phyloP scores from a whole-genome alignment of 2,888 invertebrate genomes.

The Quadriops clusia region DNA sequence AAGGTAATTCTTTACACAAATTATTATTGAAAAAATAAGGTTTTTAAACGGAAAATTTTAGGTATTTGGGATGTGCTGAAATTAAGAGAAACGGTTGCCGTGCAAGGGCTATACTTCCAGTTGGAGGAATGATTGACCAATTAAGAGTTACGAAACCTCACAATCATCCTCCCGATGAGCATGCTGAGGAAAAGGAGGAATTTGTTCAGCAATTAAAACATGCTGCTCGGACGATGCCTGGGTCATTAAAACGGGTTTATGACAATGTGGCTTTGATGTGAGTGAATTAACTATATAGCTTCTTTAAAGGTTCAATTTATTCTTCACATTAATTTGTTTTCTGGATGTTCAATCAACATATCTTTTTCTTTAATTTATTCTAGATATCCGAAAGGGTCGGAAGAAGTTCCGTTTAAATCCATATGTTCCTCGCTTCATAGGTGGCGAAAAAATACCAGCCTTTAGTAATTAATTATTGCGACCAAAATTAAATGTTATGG shows the following conservation, averaged over 20 bases:
- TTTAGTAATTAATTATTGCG: constrained; percentile 4
- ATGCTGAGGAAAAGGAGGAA: not conserved
- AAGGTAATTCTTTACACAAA: constrained; percentile 9
- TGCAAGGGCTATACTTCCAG: not conserved
- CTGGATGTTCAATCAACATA: not conserved
- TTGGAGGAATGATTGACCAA: constrained; percentile 6
- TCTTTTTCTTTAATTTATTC: constrained; percentile 11
- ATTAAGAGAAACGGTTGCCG: not conserved
- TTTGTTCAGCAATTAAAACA: not conserved
- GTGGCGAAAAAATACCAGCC: constrained; percentile 21
- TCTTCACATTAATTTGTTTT: not conserved
- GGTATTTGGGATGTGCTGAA: constrained; percentile 1
- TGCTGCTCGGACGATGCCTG: constrained; percentile 1
- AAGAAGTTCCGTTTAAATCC: constrained; percentile 25
- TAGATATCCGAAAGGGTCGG: constrained; percentile 28
- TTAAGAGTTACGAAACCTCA: constrained; percentile 18
- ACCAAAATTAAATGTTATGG: not conserved
- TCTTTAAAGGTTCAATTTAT: not conserved
- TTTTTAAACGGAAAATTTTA: not conserved
- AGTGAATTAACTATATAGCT: no score
- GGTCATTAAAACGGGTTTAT: constrained; percentile 4
- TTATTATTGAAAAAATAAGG: not conserved
- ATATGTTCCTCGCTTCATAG: constrained; percentile 29
- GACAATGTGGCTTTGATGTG: constrained; percentile 5
- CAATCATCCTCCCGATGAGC: constrained; percentile 20